These are phyloP conservation scores for Clupea harengus DNA, from an alignment of 2,113 vertebrate genomes.

Conservation along the genomic window DNA sequence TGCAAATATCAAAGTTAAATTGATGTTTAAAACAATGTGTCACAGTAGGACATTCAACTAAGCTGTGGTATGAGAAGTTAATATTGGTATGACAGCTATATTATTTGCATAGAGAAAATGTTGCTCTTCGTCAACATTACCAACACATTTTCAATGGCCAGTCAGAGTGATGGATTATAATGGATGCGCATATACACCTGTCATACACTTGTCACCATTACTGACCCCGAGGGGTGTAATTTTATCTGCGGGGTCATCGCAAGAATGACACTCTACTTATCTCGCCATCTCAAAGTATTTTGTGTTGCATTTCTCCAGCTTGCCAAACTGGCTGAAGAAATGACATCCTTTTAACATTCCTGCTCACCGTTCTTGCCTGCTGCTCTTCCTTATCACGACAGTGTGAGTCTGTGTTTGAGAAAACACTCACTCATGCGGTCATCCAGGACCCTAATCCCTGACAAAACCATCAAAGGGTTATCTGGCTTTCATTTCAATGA, in stretches of 20 bases:
- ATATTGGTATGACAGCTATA: neutral
- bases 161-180: conserved; percentile 22
- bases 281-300: conserved; percentile 19
- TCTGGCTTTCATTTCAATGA: neutral
- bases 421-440: neutral
- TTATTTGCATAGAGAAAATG: neutral
- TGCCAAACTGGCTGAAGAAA: conserved; percentile 47
- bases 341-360: conserved; percentile 41
- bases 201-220: conserved; percentile 40
- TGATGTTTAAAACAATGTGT: too few species aligned
- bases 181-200: neutral
- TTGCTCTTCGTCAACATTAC: conserved; percentile 30
- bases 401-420: neutral
- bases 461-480: neutral
- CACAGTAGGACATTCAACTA: too few species aligned
- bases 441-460: neutral
- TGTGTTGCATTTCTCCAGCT: conserved; percentile 36
- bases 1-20: too few species aligned
- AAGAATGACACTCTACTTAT: neutral
- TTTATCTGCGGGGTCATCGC: conserved; percentile 41
- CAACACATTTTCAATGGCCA: conserved; percentile 38
- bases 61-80: too few species aligned
- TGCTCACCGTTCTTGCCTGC: neutral
- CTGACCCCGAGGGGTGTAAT: conserved; percentile 41
- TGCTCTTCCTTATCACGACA: neutral